Base-by-base conservation (phyloP, 2,888 invertebrate species). In the Platynereis dumerilii region DNA sequence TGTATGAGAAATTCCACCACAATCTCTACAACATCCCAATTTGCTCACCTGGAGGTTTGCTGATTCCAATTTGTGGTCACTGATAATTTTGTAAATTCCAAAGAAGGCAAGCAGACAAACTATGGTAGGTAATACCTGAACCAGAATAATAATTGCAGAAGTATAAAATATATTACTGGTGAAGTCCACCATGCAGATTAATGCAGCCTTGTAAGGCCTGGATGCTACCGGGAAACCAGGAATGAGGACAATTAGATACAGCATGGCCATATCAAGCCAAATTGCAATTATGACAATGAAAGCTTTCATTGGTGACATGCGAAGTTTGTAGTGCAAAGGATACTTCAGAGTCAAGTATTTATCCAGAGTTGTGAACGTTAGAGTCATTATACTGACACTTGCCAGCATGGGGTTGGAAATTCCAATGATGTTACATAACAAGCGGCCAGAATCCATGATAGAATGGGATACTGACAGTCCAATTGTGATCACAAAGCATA, bases 261-360 rank as follows among this genome's bases (percentile, higher is more conserved):
- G 48, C n/a, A 48, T 22, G 7, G 22, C n/a, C 48, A 48, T 48
- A 22, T 3, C 20, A 48, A 48, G 5, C 48, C 48, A 48, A 7
- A 48, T 48, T 48, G 20, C 48, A 22, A n/a, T 22, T 22, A 48
- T 3, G 5, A 48, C 48, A 48, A n/a, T 20, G 7, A 48, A 7
- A 5, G 48, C 17, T n/a, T n/a, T 48, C 7, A 5, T 22, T n/a
- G 3, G n/a, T 5, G 20, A 22, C 48, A 48, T 48, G 48, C 7
- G 17, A 48, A 48, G n/a, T 22, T 48, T 48, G 48, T 48, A 48
- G n/a, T 22, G 48, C n/a, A 48, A n/a, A n/a, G 48, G 48, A 22
- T 12, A 48, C 48, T 48, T 48, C 48, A 48, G 48, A 3, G n/a
- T 48, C 20, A 48, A 22, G 17, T 10, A 48, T 22, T 48, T 48